Evolutionary conservation across 53 echinoderm and acorn worm genomes (phyloP).

Genomic region (Holothuria leucospilota): DNA sequence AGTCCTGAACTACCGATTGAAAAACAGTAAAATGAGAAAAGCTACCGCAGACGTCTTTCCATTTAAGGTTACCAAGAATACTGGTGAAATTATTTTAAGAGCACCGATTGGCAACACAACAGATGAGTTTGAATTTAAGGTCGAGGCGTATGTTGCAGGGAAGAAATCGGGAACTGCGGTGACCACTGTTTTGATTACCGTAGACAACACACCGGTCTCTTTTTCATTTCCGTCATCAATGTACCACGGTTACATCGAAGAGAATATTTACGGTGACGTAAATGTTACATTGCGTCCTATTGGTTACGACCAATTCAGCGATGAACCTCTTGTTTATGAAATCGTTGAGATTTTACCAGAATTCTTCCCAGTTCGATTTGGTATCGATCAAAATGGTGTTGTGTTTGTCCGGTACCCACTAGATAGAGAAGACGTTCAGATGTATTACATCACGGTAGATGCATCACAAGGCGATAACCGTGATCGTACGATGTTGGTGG

Average conservation of each 20-base stretch:
- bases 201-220: background rate
- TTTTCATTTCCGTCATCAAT: background rate
- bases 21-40: constrained; percentile 7
- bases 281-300: constrained; percentile 20
- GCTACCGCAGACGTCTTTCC: constrained; percentile 28
- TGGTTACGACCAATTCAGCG: background rate
- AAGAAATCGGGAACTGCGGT: background rate
- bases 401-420: constrained; percentile 35
- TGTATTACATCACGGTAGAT: constrained; percentile 12
- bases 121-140: constrained; percentile 28
- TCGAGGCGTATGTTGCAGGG: constrained; percentile 32
- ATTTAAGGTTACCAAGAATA: background rate
- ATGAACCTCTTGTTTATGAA: background rate
- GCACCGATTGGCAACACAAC: constrained; percentile 33
- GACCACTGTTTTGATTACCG: background rate
- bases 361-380: constrained; percentile 13
- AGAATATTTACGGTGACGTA: constrained; percentile 26
- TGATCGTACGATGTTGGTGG: background rate
- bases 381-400: background rate
- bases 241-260: constrained; percentile 36
- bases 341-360: constrained; percentile 28
- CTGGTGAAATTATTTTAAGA: constrained; percentile 22
- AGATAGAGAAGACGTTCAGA: constrained; percentile 30
- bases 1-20: constrained; percentile 19
- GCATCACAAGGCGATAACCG: background rate